A percentile compares a stretch with the other conserved stretches of the same genome.
Evolutionary conservation across 1,140 invertebrate genomes (phyloP).

Genomic region (Archivesica marissinica): DNA sequence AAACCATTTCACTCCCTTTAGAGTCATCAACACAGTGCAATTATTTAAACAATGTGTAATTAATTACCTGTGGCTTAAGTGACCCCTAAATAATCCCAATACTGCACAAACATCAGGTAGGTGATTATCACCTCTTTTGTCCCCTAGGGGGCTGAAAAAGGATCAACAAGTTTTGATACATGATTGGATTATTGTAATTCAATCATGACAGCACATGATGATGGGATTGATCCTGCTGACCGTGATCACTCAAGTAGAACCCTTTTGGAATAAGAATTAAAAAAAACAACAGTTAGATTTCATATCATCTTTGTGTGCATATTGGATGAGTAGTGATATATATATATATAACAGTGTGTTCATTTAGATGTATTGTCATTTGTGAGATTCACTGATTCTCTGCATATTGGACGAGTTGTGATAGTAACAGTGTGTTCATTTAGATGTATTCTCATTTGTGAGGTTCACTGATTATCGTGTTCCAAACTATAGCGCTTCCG

Average conservation of each 20-base stretch:
- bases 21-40: conserved; percentile 14
- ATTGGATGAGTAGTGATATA: too few species aligned
- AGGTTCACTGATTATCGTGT: too few species aligned
- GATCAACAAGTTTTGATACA: not conserved
- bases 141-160: not conserved
- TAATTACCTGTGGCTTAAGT: conserved; percentile 11
- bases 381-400: too few species aligned
- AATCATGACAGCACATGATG: not conserved
- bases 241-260: conserved; percentile 2
- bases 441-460: too few species aligned
- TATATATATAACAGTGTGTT: too few species aligned
- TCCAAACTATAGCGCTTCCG: too few species aligned
- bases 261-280: not conserved
- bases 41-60: not conserved
- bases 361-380: too few species aligned
- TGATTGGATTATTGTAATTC: conserved; percentile 30
- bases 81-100: not conserved
- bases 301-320: not conserved
- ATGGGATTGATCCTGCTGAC: not conserved
- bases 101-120: not conserved
- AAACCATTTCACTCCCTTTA: conserved; percentile 26
- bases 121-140: conserved; percentile 27
- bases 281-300: not conserved
- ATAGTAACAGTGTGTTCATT: not conserved
- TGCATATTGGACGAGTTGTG: too few species aligned